Evolutionary conservation across 2,113 vertebrate genomes (phyloP).

Genomic region (Girardinichthys multiradiatus): DNA sequence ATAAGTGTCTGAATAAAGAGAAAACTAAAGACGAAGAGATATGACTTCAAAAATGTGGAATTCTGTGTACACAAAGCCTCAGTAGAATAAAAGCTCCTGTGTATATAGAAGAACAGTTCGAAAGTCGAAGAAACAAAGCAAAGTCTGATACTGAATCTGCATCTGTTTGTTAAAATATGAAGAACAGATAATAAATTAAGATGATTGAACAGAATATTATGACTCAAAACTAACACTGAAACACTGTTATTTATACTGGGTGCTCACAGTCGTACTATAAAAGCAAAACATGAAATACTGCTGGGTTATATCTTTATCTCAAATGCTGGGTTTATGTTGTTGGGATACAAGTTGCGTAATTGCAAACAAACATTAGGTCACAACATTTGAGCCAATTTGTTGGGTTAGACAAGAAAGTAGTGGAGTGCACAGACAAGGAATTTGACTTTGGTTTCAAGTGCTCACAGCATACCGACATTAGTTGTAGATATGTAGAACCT

Average conservation of each 20-base stretch:
- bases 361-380: neutral
- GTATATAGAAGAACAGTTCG: neutral
- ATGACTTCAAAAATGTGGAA: neutral
- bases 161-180: neutral
- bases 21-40: slow-evolving; percentile 9
- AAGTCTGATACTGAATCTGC: no score
- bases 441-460: no score
- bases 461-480: no score
- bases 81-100: neutral
- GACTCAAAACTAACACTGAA: neutral
- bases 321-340: neutral
- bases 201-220: neutral
- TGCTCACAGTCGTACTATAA: neutral
- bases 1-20: neutral
- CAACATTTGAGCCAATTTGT: neutral
- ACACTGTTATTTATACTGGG: neutral
- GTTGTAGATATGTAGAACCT: no score
- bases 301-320: neutral
- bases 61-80: neutral
- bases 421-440: no score
- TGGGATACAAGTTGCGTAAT: neutral
- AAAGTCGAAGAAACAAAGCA: neutral
- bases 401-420: neutral
- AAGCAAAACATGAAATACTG: neutral
- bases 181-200: neutral